These are phyloP conservation scores for Anomalospiza imberbis DNA, from an alignment of 2,797 vertebrate species.

Conservation along the genomic window DNA sequence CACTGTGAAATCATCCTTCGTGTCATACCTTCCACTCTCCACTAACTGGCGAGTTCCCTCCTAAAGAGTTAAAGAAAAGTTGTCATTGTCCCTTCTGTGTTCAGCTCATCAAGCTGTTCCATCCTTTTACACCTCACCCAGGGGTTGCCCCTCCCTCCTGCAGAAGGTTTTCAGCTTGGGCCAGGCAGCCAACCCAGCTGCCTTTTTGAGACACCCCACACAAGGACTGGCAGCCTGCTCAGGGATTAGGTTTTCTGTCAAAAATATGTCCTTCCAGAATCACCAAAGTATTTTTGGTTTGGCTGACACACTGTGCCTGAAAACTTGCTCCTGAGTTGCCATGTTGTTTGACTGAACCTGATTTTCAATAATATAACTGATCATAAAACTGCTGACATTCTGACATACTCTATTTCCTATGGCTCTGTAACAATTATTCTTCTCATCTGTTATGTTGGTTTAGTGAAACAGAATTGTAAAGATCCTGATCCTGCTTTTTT, in stretches of 20 bases:
- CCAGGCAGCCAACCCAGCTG: not conserved
- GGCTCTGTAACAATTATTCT: not conserved
- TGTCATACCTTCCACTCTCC: slow-evolving; percentile 72
- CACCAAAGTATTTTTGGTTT: not conserved
- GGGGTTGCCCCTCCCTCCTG: not conserved
- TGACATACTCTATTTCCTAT: not conserved
- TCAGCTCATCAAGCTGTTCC: not conserved
- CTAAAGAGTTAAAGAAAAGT: slow-evolving; percentile 30
- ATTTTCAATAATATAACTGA: not conserved
- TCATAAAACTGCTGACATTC: not conserved
- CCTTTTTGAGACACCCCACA: not conserved
- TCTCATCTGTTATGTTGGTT: not conserved
- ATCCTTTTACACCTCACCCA: not conserved
- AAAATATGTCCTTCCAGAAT: not conserved
- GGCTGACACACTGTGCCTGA: not conserved
- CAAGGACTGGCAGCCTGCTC: not conserved
- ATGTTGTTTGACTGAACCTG: not conserved
- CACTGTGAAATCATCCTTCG: slow-evolving; percentile 75
- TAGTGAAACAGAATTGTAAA: not conserved
- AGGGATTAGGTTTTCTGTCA: not conserved
- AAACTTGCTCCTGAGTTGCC: not conserved
- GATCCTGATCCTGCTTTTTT: not conserved
- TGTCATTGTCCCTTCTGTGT: not conserved
- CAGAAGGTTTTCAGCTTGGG: not conserved
- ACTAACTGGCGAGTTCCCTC: slow-evolving; percentile 62